phyloP scores from a whole-genome alignment of 1,140 invertebrate genomes.

The Sarcophaga peregrina region DNA sequence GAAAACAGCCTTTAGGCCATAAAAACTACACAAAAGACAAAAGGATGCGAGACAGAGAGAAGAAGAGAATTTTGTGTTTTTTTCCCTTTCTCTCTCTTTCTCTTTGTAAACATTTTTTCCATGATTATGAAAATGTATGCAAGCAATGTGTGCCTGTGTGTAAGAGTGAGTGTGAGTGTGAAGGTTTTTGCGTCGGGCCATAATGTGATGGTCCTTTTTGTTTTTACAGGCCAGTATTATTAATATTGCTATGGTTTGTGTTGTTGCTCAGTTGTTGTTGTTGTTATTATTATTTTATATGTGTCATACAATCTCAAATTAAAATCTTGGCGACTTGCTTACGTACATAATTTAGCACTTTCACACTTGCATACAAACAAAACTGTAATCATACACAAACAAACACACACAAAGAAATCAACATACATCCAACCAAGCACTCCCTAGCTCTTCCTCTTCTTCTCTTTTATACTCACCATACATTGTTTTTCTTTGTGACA shows the following conservation, averaged over 20 bases:
- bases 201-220: constrained; percentile 14
- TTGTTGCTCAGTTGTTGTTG: neutral
- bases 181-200: neutral
- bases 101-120: too few relatives aligned
- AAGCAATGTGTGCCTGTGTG: neutral
- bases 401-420: neutral
- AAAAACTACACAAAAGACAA: neutral
- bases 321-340: constrained; percentile 40
- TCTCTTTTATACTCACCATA: too few relatives aligned
- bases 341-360: constrained; percentile 41
- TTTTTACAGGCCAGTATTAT: constrained; percentile 17
- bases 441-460: too few relatives aligned
- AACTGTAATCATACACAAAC: neutral
- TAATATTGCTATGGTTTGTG: neutral
- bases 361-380: constrained; percentile 8
- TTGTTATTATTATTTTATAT: constrained; percentile 20
- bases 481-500: too few relatives aligned
- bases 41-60: neutral
- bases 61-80: neutral
- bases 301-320: constrained; percentile 34
- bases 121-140: too few relatives aligned
- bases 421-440: neutral
- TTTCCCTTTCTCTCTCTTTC: neutral
- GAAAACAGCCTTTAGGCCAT: neutral
- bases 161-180: neutral